These are phyloP conservation scores for Drosophila differens DNA, from an alignment of 2,888 invertebrate species.

Conservation along the genomic window DNA sequence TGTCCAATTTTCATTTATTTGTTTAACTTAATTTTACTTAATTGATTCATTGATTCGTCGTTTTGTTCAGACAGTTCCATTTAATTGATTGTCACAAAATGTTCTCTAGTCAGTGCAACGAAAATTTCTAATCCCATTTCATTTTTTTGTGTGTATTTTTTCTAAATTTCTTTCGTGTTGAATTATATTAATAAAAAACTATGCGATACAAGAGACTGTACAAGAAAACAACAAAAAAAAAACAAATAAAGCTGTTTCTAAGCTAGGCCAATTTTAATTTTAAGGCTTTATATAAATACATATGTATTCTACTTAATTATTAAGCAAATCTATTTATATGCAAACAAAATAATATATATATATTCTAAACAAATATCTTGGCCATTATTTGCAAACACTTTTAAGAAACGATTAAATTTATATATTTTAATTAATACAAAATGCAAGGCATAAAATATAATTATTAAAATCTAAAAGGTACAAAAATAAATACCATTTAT, in stretches of 20 bases:
- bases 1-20: constrained; percentile 38
- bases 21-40: constrained; percentile 43
- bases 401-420: not conserved
- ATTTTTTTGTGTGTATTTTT: constrained; percentile 9
- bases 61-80: constrained; percentile 3
- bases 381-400: not conserved
- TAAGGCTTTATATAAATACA: not conserved
- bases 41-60: not conserved
- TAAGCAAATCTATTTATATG: constrained; percentile 7
- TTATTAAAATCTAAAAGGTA: not conserved
- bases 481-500: not conserved
- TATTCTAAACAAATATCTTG: not conserved
- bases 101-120: constrained; percentile 69
- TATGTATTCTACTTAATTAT: constrained; percentile 2
- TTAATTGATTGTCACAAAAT: constrained; percentile 40
- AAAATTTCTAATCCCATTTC: constrained; percentile 35
- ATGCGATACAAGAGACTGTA: constrained; percentile 13
- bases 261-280: not conserved
- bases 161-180: constrained; percentile 33
- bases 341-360: not conserved
- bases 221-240: not conserved
- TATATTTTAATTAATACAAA: not conserved
- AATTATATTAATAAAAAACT: constrained; percentile 20
- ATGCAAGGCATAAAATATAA: not conserved
- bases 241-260: not conserved